Evolutionary conservation across 2,113 vertebrate species (phyloP), one percentile per base, ranked within the genome.

Genomic region (Atractosteus spatula): DNA sequence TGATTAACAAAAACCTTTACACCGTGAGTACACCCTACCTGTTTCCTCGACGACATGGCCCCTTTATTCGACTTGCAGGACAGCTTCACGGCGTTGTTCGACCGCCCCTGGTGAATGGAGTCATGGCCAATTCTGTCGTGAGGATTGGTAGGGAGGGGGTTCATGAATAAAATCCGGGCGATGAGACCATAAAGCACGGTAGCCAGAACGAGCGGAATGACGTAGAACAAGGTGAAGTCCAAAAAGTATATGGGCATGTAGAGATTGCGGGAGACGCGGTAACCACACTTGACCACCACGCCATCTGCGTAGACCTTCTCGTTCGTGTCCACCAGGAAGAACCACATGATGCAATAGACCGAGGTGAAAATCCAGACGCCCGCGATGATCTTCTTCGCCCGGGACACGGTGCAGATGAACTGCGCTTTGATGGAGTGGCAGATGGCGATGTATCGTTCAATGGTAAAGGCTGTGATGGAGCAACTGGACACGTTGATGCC

Each of bases 221-320:
- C 77, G 0, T 93, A 95, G 80, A 95, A 95, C 76, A 94, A 74
- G 0, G 87, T 85, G 8, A 95, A 96, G 84, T 94, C 95, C 83
- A 95, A 86, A 71, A 95, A 95, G 74, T 93, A 94, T 77, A 96
- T 89, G 0, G 94, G 95, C 91, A 93, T 87, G 82, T 94, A 96
- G 71, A 95, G 89, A 72, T 82, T 90, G 71, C 92, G 86, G 57
- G 94, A 94, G 71, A 93, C 89, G 0, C 90, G 87, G 80, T 94
- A 95, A 79, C 91, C 92, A 3, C 94, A 93, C 16, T 73, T 91
- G 77, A 94, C 90, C 57, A 91, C 90, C 41, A 87, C 82, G 3
- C 94, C 92, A 0, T 94, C 90, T 1, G 81, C 79, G 44, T 92
- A 94, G 71, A 80, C 81, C 1, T 87, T 89, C 69, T 95, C 88